Conservation (phyloP, 2,888 invertebrate species). For the Heteromurus nitidus region DNA sequence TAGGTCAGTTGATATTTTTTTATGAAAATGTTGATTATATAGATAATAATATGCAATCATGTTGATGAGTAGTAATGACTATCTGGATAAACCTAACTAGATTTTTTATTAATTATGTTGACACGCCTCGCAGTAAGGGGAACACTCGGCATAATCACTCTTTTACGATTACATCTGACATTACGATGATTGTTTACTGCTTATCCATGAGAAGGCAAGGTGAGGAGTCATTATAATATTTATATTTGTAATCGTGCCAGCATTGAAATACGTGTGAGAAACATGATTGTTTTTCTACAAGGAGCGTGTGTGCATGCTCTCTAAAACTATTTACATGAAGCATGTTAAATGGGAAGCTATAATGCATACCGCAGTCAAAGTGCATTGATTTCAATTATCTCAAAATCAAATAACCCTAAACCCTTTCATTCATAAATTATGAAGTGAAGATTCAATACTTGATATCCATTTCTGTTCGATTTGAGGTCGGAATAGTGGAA, state of each 20-base stretch:
- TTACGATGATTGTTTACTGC: background rate
- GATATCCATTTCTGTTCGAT: background rate
- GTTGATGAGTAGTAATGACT: too few relatives aligned
- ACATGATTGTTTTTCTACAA: background rate
- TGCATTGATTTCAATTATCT: conserved; percentile 5
- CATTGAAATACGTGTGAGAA: background rate
- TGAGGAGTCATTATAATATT: background rate
- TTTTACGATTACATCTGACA: too few relatives aligned
- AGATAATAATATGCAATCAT: too few relatives aligned
- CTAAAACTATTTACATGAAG: background rate
- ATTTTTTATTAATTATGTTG: too few relatives aligned
- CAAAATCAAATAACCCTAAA: background rate
- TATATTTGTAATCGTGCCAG: background rate
- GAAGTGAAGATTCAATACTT: background rate
- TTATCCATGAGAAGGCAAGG: conserved; percentile 1
- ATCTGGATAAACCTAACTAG: too few relatives aligned
- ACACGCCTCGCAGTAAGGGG: too few relatives aligned
- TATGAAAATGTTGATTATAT: too few relatives aligned
- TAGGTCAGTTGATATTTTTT: too few relatives aligned
- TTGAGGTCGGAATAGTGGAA: background rate
- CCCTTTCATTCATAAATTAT: background rate
- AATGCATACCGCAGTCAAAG: background rate
- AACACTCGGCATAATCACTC: too few relatives aligned
- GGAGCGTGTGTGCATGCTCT: background rate
- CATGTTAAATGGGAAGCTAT: background rate